These are phyloP conservation scores for Macrobrachium rosenbergii DNA, from an alignment of 1,140 invertebrate genomes.

Conservation along the genomic window DNA sequence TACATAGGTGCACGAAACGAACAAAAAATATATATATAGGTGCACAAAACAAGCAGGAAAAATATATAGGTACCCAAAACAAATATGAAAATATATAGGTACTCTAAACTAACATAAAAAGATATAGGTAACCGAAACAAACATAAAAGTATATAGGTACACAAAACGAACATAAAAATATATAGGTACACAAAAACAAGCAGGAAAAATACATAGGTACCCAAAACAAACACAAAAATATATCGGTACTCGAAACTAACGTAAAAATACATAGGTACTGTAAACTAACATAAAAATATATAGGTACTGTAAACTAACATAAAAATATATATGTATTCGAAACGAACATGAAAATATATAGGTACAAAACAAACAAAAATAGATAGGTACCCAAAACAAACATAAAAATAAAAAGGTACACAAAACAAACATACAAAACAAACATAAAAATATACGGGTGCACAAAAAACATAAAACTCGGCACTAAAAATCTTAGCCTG, in stretches of 20 bases:
- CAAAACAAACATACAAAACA: neutral
- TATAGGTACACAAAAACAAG: neutral
- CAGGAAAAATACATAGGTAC: neutral
- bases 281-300: neutral
- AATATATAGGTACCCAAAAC: no score
- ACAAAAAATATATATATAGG: no score
- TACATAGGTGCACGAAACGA: no score
- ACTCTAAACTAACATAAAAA: no score
- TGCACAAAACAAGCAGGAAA: no score
- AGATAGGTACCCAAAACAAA: neutral
- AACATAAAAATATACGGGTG: no score
- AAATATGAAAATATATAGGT: no score
- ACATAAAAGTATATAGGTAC: no score
- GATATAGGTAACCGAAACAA: no score
- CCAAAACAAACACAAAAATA: neutral
- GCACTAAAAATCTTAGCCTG: no score
- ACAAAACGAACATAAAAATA: no score
- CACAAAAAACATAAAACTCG: neutral
- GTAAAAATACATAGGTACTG: neutral
- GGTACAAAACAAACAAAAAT: neutral
- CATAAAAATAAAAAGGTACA: neutral
- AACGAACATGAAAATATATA: neutral
- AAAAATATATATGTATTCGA: neutral
- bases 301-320: neutral
- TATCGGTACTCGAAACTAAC: neutral